Evolutionary conservation across 2,113 vertebrate genomes (phyloP).

Genomic region (Gnathonemus echidnorhynchus): DNA sequence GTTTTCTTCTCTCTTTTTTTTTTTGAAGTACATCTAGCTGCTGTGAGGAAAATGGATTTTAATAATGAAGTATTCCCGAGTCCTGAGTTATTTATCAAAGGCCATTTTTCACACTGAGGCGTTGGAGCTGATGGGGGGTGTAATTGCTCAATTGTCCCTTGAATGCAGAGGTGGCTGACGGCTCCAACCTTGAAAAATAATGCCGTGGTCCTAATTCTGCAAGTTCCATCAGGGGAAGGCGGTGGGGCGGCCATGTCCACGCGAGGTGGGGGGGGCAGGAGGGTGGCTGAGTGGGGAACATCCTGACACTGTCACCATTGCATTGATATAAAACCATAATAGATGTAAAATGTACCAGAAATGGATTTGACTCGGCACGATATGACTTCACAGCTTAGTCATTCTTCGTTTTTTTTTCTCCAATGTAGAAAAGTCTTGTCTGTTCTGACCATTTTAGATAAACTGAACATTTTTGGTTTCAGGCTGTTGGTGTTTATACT

Average conservation of each 20-base stretch:
- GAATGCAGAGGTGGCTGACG: neutral
- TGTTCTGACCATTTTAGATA: neutral
- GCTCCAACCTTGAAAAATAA: neutral
- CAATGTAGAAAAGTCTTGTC: neutral
- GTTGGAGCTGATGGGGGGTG: neutral
- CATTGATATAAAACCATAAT: neutral
- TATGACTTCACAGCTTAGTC: neutral
- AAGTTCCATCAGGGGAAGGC: neutral
- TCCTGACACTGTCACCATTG: neutral
- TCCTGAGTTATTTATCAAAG: conserved; percentile 10
- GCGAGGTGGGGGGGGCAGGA: neutral
- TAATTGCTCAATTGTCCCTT: neutral
- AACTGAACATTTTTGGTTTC: neutral
- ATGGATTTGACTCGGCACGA: neutral
- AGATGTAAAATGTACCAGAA: neutral
- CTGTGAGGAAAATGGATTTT: conserved; percentile 20
- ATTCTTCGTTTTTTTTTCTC: neutral
- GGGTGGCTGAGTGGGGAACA: neutral
- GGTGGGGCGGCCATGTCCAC: neutral
- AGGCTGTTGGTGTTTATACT: neutral
- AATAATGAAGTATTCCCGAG: neutral
- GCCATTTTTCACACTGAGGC: neutral
- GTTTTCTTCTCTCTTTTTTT: neutral
- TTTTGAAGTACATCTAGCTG: neutral
- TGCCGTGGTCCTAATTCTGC: neutral